Percentiles rank a stretch among this genome's conserved stretches.
phyloP scores from a whole-genome alignment of 2,888 invertebrate species.

The Uropetala carovei region DNA sequence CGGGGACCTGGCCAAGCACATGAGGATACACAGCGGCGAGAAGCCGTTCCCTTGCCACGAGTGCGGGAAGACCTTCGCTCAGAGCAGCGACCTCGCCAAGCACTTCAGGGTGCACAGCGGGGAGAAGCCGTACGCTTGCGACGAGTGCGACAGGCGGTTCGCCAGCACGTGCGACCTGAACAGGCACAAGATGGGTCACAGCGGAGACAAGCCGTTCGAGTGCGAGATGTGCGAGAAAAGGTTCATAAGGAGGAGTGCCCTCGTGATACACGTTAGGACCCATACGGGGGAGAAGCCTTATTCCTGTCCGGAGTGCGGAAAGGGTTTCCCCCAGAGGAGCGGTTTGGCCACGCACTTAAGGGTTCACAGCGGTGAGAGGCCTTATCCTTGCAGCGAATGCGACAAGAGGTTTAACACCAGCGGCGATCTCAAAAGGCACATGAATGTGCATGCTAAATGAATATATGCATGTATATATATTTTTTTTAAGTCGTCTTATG shows the following conservation, averaged over 20 bases:
- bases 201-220: slow-evolving; percentile 79
- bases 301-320: not conserved
- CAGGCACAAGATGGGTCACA: slow-evolving; percentile 78
- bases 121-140: slow-evolving; percentile 69
- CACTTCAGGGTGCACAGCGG: not conserved
- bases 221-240: slow-evolving; percentile 78
- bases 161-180: slow-evolving; percentile 77
- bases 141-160: slow-evolving; percentile 77
- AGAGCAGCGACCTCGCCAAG: not conserved
- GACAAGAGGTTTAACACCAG: slow-evolving; percentile 18
- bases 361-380: slow-evolving; percentile 9
- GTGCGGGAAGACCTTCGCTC: not conserved
- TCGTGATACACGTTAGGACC: slow-evolving; percentile 15
- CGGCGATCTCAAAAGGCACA: not conserved
- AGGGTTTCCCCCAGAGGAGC: not conserved
- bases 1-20: slow-evolving; percentile 31
- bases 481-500: too few relatives aligned
- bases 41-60: not conserved
- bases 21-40: not conserved
- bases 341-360: not conserved
- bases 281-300: slow-evolving; percentile 27
- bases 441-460: not conserved
- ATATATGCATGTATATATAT: too few relatives aligned
- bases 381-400: not conserved
- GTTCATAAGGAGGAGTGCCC: not conserved